Conservation (phyloP, 2,888 invertebrate genomes). For the Cosmia trapezina region DNA sequence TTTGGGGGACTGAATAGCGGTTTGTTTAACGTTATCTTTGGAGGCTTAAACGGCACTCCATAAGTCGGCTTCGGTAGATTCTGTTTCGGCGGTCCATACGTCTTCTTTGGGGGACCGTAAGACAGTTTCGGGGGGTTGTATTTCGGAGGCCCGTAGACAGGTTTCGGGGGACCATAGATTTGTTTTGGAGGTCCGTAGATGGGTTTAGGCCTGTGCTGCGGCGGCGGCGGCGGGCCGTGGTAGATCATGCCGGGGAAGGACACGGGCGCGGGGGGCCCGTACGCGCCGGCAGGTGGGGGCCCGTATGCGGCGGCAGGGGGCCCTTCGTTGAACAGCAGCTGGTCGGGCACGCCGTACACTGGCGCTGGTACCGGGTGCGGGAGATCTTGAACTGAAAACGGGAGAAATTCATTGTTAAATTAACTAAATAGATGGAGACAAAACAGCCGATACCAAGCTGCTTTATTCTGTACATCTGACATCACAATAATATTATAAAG, state of each 20-base stretch:
- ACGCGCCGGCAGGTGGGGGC: constrained; percentile 86
- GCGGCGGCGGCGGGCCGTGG: constrained; percentile 89
- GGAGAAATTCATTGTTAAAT: background rate
- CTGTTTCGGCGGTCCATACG: constrained; percentile 73
- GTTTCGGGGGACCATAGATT: constrained; percentile 80
- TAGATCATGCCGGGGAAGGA: constrained; percentile 82
- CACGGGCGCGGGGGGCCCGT: constrained; percentile 88
- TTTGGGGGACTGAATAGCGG: constrained; percentile 57
- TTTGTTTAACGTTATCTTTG: constrained; percentile 76
- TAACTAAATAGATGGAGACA: no score
- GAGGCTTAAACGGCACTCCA: constrained; percentile 80
- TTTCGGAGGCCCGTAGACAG: constrained; percentile 81
- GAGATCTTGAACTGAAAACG: constrained; percentile 81
- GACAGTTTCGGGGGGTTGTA: constrained; percentile 74
- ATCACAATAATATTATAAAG: no score
- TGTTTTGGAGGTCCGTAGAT: constrained; percentile 84
- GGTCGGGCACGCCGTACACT: constrained; percentile 91
- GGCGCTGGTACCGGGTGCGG: constrained; percentile 89
- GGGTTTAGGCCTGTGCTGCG: constrained; percentile 75
- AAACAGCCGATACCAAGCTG: background rate
- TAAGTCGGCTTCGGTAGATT: constrained; percentile 65
- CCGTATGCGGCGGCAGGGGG: constrained; percentile 87
- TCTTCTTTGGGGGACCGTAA: constrained; percentile 79
- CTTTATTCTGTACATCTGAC: background rate
- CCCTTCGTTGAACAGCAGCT: constrained; percentile 75